Base-by-base conservation (phyloP, 2,888 invertebrate genomes). In the Pristionchus arcanus region DNA sequence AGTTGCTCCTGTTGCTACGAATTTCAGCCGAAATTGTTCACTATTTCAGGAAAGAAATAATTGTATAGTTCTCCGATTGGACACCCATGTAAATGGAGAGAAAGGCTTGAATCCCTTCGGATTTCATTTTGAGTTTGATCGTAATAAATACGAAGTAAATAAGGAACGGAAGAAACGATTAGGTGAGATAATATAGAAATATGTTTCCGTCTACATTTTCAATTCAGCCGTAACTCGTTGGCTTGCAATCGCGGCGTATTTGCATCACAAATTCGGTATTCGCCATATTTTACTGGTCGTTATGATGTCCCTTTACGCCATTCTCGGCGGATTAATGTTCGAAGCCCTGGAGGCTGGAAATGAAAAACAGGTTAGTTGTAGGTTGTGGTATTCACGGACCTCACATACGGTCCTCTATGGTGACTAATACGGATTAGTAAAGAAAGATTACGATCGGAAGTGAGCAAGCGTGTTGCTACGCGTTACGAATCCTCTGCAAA, bases 251-350 rank as follows among this genome's bases (percentile, higher is more conserved):
- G 87, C 93, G 63, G 92, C 93, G 0, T 91, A 91, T 74, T 91
- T 93, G 85, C 93, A 93, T 90, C 93, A 93, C 87, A 92, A 92
- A 74, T 93, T 92, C 85, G 93, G 93, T 21, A 91, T 93, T n/a
- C 91, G 93, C 7, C 93, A 93, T 74, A 89, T 93, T 19, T 87
- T 92, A 0, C 89, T 93, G 3, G 90, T 93, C 13, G 77, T 90
- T 15, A 81, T 92, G 42, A 90, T 93, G 31, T 87, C 92, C 25
- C 90, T 89, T 31, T 93, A 92, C 90, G 92, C 92, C 0, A 91
- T 92, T 89, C 74, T 92, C 2, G 93, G 93, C 15, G 93, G 93
- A 15, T 88, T 91, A 15, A 91, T 93, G n/a, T 93, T 93, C 81
- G 90, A 92, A 21, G 90, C 87, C n/a, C 84, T 93, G 66, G 93